Evolutionary conservation across 1,140 invertebrate genomes (phyloP), one percentile per base, ranked within the genome.

Genomic region (Papilio polytes): DNA sequence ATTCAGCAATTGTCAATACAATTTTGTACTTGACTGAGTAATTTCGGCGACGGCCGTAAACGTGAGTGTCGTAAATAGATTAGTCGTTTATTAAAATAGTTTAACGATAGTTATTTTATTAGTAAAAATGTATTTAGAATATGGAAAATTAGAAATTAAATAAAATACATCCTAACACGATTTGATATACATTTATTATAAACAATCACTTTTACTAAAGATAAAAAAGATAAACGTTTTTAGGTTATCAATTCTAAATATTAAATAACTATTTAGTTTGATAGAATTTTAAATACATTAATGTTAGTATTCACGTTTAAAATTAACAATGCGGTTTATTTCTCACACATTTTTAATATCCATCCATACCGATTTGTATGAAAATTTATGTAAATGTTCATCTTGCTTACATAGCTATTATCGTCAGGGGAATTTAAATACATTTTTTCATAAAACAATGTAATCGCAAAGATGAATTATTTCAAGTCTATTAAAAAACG

Each of bases 1-100:
- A 78, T 82, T 82, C 83, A 85, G 84, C 89, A 87, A 93, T 89
- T 86, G 89, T 87, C 89, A 92, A 91, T 90, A 92, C 90, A 86
- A 91, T 91, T 90, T 87, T 83, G 84, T 80, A 74, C 53, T 56
- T 66, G 74, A 63, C 10, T 18, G 13, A 18, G 56, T 66, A 78
- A 78, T 66, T 78, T 78, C 41, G 36, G 53, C 56, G 48, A 26
- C 77, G 53, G 18, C 74, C 77, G 77, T 63, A 46, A 78, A 78
- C 56, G 13, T 53, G 20, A 56, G 74, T 59, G 77, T 63, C 22
- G 59, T 78, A 78, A 66, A 26, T 12, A 6, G n/a, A 20, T 76
- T 22, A 66, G 22, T 46, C 41, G n/a, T 78, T 78, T 78, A 78
- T 63, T 78, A 78, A 63, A 74, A 74, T 20, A 26, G 18, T 56